Conservation (phyloP, 2,888 invertebrate species). For the Cancer borealis region DNA sequence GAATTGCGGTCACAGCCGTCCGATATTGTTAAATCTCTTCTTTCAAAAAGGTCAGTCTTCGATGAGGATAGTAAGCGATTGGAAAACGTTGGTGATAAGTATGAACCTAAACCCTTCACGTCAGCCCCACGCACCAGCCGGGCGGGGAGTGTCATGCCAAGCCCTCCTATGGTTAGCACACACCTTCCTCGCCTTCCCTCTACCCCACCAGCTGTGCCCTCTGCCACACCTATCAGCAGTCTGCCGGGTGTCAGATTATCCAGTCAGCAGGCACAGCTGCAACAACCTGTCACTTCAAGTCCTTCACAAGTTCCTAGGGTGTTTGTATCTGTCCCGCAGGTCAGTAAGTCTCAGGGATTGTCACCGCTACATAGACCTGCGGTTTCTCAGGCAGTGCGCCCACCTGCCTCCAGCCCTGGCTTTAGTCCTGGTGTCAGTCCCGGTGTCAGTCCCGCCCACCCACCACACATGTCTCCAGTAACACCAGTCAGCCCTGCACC, state of each 20-base stretch:
- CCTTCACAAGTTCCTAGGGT: constrained; percentile 76
- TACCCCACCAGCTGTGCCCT: constrained; percentile 70
- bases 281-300: constrained; percentile 71
- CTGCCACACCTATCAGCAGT: constrained; percentile 77
- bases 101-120: constrained; percentile 82
- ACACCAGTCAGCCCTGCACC: constrained; percentile 67
- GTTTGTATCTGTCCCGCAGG: constrained; percentile 73
- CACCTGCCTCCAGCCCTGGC: constrained; percentile 69
- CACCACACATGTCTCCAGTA: constrained; percentile 67
- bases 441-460: constrained; percentile 72
- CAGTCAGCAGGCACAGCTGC: constrained; percentile 67
- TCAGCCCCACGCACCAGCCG: constrained; percentile 74
- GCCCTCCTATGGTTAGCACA: constrained; percentile 63
- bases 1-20: constrained; percentile 93
- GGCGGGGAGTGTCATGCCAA: constrained; percentile 60
- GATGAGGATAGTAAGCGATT: constrained; percentile 96
- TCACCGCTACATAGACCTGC: constrained; percentile 72
- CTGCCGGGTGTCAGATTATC: constrained; percentile 75
- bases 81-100: constrained; percentile 91
- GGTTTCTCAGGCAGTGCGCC: constrained; percentile 66
- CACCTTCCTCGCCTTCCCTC: constrained; percentile 60
- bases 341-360: constrained; percentile 74
- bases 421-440: constrained; percentile 71
- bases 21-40: constrained; percentile 93
- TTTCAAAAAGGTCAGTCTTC: constrained; percentile 95